Conservation (phyloP, 2,113 vertebrate genomes). For the Paramormyrops kingsleyae region DNA sequence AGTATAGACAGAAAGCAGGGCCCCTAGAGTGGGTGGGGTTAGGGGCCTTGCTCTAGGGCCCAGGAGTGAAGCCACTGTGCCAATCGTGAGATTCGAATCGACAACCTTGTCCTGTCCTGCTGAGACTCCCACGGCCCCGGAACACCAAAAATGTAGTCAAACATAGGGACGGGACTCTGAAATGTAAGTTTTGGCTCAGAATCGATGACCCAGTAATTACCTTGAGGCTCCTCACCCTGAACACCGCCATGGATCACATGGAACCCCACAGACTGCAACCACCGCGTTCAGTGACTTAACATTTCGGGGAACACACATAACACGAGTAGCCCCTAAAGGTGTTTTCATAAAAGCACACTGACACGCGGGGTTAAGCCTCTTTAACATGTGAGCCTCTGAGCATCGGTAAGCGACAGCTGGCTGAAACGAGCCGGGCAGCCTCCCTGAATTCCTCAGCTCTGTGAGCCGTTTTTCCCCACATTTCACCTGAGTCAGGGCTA, state of each 20-base stretch:
- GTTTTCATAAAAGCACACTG: slow-evolving; percentile 23
- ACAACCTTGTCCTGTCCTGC: not conserved
- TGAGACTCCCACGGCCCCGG: not conserved
- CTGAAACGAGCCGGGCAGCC: not conserved
- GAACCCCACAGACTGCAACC: not conserved
- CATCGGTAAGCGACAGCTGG: not conserved
- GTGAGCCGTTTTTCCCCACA: not conserved
- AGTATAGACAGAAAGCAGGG: too few species aligned
- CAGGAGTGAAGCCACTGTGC: not conserved
- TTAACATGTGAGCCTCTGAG: slow-evolving; percentile 27
- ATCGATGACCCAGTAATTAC: not conserved
- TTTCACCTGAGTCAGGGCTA: slow-evolving; percentile 22
- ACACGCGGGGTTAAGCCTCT: slow-evolving; percentile 9
- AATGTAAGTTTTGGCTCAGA: not conserved
- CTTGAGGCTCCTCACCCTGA: not conserved
- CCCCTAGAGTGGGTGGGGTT: too few species aligned
- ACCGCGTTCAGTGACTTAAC: not conserved
- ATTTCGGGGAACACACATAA: not conserved
- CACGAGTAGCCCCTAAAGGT: not conserved
- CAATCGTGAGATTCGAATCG: not conserved
- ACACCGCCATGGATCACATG: not conserved
- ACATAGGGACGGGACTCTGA: not conserved
- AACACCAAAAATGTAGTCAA: not conserved
- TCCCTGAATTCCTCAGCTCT: not conserved
- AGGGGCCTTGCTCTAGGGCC: not conserved